phyloP scores from a whole-genome alignment of 2,888 invertebrate genomes.

The Cephus sareptanus region DNA sequence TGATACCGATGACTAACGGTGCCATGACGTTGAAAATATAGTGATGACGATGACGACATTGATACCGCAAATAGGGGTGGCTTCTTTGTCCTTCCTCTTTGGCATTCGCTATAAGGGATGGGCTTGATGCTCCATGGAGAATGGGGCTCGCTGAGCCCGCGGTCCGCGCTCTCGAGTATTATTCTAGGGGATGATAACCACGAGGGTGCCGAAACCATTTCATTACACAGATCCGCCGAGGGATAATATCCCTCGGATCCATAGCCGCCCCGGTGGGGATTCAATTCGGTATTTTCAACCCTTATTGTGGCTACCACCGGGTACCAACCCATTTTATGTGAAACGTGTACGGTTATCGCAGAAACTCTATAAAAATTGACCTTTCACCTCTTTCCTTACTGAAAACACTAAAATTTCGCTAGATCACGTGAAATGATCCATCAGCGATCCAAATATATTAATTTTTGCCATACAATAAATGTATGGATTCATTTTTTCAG shows the following conservation, averaged over 20 bases:
- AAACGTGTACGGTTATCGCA: background rate
- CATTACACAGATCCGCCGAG: conserved; percentile 61
- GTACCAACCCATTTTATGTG: background rate
- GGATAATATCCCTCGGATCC: conserved; percentile 57
- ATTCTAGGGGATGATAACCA: conserved; percentile 18
- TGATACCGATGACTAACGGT: conserved; percentile 32
- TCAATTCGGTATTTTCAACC: conserved; percentile 53
- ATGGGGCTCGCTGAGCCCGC: background rate
- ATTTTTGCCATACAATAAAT: no score
- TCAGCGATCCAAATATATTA: no score
- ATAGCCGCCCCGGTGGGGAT: conserved; percentile 53
- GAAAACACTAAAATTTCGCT: background rate
- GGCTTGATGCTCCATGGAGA: background rate
- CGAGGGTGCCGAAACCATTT: conserved; percentile 63
- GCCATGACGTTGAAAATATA: conserved; percentile 12
- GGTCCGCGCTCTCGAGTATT: conserved; percentile 2
- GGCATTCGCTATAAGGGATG: conserved; percentile 3
- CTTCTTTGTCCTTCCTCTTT: conserved; percentile 11
- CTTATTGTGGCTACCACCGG: conserved; percentile 33
- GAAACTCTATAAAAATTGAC: background rate
- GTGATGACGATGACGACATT: conserved; percentile 30
- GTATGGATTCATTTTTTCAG: no score
- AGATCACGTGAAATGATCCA: background rate
- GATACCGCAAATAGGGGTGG: conserved; percentile 29
- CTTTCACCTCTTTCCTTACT: background rate